These are phyloP conservation scores for Danionella dracula DNA, from an alignment of 2,797 vertebrate genomes.

Conservation along the genomic window DNA sequence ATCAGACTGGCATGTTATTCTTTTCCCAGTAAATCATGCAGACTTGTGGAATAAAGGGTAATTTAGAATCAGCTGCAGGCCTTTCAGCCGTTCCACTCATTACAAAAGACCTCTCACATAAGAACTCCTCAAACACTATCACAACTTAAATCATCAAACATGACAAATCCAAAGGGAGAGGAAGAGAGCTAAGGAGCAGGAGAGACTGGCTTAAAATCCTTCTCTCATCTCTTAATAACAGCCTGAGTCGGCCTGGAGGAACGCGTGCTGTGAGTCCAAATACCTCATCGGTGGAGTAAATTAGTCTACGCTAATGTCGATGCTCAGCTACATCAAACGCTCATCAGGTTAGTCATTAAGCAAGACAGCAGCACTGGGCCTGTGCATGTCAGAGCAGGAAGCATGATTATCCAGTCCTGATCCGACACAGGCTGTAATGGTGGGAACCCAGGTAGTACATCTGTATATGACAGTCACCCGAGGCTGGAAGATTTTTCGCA, in stretches of 20 bases:
- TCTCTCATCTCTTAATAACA: constrained; percentile 51
- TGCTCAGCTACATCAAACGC: constrained; percentile 66
- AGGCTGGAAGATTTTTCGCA: constrained; percentile 71
- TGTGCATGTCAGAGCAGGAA: constrained; percentile 66
- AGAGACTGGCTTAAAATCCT: constrained; percentile 21
- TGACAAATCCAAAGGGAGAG: constrained; percentile 25
- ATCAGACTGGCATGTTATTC: constrained; percentile 30
- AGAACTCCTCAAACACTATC: constrained; percentile 24
- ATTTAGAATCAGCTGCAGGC: constrained; percentile 29
- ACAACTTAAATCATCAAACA: constrained; percentile 32
- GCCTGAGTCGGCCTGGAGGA: constrained; percentile 53
- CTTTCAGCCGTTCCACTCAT: constrained; percentile 12
- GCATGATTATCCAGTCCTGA: constrained; percentile 67
- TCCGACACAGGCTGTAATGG: constrained; percentile 60
- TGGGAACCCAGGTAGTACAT: constrained; percentile 69
- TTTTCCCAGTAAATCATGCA: constrained; percentile 30
- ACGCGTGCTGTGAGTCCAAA: constrained; percentile 46
- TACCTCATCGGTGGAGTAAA: constrained; percentile 63
- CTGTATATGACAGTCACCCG: constrained; percentile 66
- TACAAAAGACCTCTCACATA: constrained; percentile 33
- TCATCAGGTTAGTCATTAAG: constrained; percentile 60
- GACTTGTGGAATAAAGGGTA: constrained; percentile 17
- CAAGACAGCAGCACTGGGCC: constrained; percentile 55
- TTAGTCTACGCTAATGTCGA: constrained; percentile 72
- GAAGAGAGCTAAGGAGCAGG: background rate